phyloP scores from a whole-genome alignment of 2,797 vertebrate genomes.

The Acanthis flammea region DNA sequence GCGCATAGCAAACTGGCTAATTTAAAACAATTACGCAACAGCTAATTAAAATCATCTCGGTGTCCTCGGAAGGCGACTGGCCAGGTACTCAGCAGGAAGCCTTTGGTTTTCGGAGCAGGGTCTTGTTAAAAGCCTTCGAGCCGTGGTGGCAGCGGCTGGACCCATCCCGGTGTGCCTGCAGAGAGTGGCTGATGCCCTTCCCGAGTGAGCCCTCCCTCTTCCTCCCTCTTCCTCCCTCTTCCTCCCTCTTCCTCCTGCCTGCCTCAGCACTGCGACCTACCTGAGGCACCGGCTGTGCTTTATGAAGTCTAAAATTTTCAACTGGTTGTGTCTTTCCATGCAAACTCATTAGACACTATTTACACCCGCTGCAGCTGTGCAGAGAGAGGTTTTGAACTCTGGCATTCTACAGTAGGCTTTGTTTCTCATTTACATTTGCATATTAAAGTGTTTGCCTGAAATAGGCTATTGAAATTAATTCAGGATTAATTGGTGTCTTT shows the following conservation, averaged over 20 bases:
- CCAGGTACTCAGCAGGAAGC: slow-evolving; percentile 53
- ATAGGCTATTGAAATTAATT: slow-evolving; percentile 99
- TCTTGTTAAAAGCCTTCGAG: background rate
- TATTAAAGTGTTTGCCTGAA: slow-evolving; percentile 99
- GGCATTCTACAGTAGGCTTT: slow-evolving; percentile 88
- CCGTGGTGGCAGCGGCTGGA: background rate
- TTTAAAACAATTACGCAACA: slow-evolving; percentile 74
- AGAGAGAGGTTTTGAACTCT: slow-evolving; percentile 85
- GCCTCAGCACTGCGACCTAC: slow-evolving; percentile 31
- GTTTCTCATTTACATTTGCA: slow-evolving; percentile 97
- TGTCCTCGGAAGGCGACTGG: slow-evolving; percentile 56
- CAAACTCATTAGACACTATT: slow-evolving; percentile 82
- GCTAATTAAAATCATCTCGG: slow-evolving; percentile 76
- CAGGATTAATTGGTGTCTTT: slow-evolving; percentile 99
- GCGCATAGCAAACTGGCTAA: slow-evolving; percentile 48
- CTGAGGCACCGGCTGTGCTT: slow-evolving; percentile 76
- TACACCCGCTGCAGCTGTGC: slow-evolving; percentile 81
- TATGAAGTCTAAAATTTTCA: slow-evolving; percentile 75
- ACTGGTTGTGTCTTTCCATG: slow-evolving; percentile 75
- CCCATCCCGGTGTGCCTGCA: background rate
- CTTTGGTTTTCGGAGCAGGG: background rate
- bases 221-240: background rate
- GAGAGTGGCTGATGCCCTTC: slow-evolving; percentile 19
- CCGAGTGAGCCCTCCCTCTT: background rate
- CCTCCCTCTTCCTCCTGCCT: background rate